Base-by-base conservation (phyloP, 2,113 vertebrate genomes). In the Abramis brama region DNA sequence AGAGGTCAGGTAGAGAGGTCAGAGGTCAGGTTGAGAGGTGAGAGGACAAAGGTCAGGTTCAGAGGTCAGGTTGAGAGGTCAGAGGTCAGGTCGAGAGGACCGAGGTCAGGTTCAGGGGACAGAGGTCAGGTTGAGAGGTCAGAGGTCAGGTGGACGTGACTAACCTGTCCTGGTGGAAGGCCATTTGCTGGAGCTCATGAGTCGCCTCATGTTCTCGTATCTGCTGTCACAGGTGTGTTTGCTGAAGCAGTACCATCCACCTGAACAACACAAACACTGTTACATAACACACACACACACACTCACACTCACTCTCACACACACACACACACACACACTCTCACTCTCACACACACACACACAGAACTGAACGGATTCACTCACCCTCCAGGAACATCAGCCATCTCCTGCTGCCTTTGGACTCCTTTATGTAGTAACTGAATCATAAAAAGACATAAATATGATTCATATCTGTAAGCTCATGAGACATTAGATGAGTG, bases 161-260 rank as follows among this genome's bases (percentile, higher is more conserved):
- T 88, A 82, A 99, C 98, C 98, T 93, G 95, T 97, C 91, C 96
- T 97, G 11, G 97, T 97, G 73, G 91, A 92, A 0, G 97, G 96
- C 98, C 98, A 99, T 87, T 97, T 97, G 60, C 94, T 95, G 62
- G 98, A 99, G 88, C 98, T 98, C 98, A 99, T 99, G 82, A 99
- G 92, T 57, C 97, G 93, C 79, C 96, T 93, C 97, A 97, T 97
- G 84, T 96, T 96, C 90, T 96, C 96, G 21, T 97, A 99, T 74
- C 98, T 94, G 62, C 94, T 96, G 88, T 98, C 96, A 68, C 98
- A 99, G 94, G 97, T 99, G 91, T 98, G 96, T 86, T 96, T 97
- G 92, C 94, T 98, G 93, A 98, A 99, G 94, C 98, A 99, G 94
- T 99, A 99, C 98, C 98, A 98, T 78, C 98, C 98, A 5, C 98